Evolutionary conservation across 1,140 invertebrate genomes (phyloP), one percentile per base, ranked within the genome.

Genomic region (Lerema accius): DNA sequence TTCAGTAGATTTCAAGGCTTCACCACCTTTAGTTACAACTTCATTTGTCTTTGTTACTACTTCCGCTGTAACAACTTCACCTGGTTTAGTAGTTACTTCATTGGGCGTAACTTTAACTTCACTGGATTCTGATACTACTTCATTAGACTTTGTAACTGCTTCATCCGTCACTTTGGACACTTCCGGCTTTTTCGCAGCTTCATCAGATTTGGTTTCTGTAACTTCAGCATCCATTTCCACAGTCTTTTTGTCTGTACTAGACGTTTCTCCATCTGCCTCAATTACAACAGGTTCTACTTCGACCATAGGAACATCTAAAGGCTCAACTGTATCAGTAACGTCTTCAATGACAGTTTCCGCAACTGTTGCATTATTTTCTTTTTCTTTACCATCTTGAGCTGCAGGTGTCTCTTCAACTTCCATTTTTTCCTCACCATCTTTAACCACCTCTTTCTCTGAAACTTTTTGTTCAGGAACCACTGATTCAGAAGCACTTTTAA

Each of bases 371-470:
- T 60, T 15, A 48, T 72, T 61, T 28, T 67, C 60, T 2, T 43
- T 62, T 32, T 69, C 50, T 61, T 59, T 42, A 11, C 14, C 55
- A 46, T 62, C 55, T 46, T 43, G 19, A n/a, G 17, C 19, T 26
- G 37, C 13, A 7, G 19, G 16, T 4, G 10, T 32, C 51, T 78
- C 75, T 51, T 83, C 85, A 0, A 86, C 80, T 19, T 88, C 82
- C 82, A 86, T 84, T 67, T 77, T 82, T 42, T 83, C 82, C 16
- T 71, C 11, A 48, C 71, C 69, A 7, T 66, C 59, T 45, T 17
- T n/a, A n/a, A n/a, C 51, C 23, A 13, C 26, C 15, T 28, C 9
- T 64, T 66, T 75, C 26, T 61, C 43, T 3, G 46, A 26, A n/a
- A 37, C 26, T 4, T 43, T 43, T 43, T 43, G 63, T 51, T 73